Evolutionary conservation across 2,888 invertebrate genomes (phyloP), one percentile per base, ranked within the genome.

Genomic region (Chrysopilus asiliformis): DNA sequence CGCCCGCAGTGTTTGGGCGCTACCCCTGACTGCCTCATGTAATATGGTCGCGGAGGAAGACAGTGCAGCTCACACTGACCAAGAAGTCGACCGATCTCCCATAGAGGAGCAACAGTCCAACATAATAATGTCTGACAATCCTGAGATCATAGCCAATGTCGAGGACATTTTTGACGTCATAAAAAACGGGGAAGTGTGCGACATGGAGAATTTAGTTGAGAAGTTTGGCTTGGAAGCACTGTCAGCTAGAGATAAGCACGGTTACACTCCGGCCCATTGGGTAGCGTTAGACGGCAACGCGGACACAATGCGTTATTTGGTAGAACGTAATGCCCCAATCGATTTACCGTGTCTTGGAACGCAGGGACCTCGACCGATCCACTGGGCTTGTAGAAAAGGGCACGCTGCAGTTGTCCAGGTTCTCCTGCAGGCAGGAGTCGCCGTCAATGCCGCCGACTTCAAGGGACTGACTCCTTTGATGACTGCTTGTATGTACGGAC

Each of bases 241-340:
- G 39, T 75, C 79, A 37, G 79, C 80, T 1, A 72, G 89, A 14
- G 91, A 91, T 60, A 83, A 86, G 55, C 89, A 89, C 68, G 91
- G 91, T 13, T 89, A 91, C 60, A 90, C 90, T 1, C 86, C 89
- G 0, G 87, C 87, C 15, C 91, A 91, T 58, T 91, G 90, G 90
- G 85, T 61, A 14, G 60, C 61, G 0, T 66, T 91, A 32, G 87
- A 89, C 54, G 90, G 90, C 19, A 86, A 86, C 56, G 80, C 85
- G n/a, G 82, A 86, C 46, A 76, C 90, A 36, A 83, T 90, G 76
- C 70, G 87, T 4, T 87, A 84, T 55, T 68, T 91, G 36, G 77
- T 89, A 12, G 87, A 89, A 54, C 67, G 82, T 35, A 80, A 76
- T 16, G 84, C 83, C 3, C 85, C 86, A 0, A 76, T 90, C 5